A percentile compares a stretch with the other conserved stretches of the same genome.
Evolutionary conservation across 1,140 invertebrate genomes (phyloP).

Genomic region (Pygmarrhopalites habei): DNA sequence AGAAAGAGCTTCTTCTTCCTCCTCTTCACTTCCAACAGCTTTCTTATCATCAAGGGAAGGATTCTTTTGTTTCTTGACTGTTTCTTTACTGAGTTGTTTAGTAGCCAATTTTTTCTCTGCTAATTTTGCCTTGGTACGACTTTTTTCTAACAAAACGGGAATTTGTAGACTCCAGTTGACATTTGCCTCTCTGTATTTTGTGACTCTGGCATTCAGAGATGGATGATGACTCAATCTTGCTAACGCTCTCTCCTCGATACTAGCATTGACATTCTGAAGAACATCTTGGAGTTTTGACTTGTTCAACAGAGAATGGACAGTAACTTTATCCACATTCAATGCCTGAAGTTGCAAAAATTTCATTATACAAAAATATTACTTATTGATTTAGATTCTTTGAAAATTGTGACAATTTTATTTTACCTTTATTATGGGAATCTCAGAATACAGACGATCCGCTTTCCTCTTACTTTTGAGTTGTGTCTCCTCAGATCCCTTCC

Average conservation of each 20-base stretch:
- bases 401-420: not conserved
- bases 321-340: constrained; percentile 27
- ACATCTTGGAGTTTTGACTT: not conserved
- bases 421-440: constrained; percentile 33
- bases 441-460: constrained; percentile 25
- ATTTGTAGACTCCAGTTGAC: constrained; percentile 37
- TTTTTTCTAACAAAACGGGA: constrained; percentile 33
- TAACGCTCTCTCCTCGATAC: constrained; percentile 15
- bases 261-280: constrained; percentile 6
- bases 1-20: no score
- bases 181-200: constrained; percentile 30
- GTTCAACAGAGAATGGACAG: constrained; percentile 23
- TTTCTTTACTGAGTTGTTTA: not conserved
- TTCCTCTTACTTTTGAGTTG: constrained; percentile 27
- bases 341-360: no score
- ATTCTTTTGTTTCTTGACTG: constrained; percentile 6
- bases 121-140: constrained; percentile 18
- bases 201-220: constrained; percentile 19
- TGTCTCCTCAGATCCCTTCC: constrained; percentile 31
- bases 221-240: constrained; percentile 22
- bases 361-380: no score
- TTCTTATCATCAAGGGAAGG: not conserved
- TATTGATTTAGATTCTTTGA: constrained; percentile 8
- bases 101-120: constrained; percentile 9
- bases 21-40: constrained; percentile 1